Base-by-base conservation (phyloP, 2,888 invertebrate genomes). In the Ichneumoninae sp. region DNA sequence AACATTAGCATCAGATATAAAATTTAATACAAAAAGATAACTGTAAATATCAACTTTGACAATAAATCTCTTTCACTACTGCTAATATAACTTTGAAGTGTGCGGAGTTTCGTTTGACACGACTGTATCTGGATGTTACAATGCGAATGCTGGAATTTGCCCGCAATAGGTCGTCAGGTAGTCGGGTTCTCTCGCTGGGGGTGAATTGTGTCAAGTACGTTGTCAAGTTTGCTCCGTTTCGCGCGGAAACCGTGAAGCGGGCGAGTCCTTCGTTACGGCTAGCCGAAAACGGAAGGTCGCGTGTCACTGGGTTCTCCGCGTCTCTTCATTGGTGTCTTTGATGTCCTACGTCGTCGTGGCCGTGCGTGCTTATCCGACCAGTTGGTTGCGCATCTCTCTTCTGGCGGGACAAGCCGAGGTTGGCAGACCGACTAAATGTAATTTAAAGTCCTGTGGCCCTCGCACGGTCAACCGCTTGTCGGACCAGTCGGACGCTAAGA, bases 381-480 rank as follows among this genome's bases (percentile, higher is more conserved):
- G 68, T 54, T n/a, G 26, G 6, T 19, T 19, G 19, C 19, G 54
- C 26, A 26, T 60, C 71, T 40, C 60, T 68, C 75, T 40, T 26
- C 60, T 60, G 19, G 16, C 44, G n/a, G 44, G 30, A 16, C 13
- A 16, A 33, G 26, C n/a, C 52, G 60, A 63, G 65, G 63, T 74
- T 83, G 84, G 83, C 76, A 77, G 83, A 63, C 79, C 81, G 84
- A 87, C 88, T 88, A 89, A 91, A 88, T 89, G 88, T 89, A 89
- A 92, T 91, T 91, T 90, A 89, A 89, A 88, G 88, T 87, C 87
- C 69, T 47, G 63, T 75, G 74, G 77, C 74, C 85, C 70, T 75
- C 52, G 33, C 40, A 66, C 22, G 60, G 65, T 63, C 30, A 40
- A 73, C 33, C 63, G 40, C 63, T 60, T 63, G 57, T 22, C 63